Conservation (phyloP, 1,140 invertebrate genomes). For the Rhopalosiphum maidis region DNA sequence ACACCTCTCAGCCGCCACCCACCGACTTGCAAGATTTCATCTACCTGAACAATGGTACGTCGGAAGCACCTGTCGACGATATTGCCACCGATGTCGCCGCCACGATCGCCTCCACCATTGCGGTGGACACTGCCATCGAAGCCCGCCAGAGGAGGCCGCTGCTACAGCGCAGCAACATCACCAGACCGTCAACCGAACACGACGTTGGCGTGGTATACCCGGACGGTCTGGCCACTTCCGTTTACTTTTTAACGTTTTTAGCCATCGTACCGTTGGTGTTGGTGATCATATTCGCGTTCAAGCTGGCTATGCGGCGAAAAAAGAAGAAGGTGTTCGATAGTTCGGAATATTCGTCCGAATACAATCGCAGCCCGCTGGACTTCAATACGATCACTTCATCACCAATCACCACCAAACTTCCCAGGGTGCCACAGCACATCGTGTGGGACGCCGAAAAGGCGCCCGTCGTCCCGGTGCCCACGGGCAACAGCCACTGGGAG, state of each 20-base stretch:
- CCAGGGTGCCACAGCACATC: slow-evolving; percentile 66
- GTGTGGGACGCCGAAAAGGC: slow-evolving; percentile 60
- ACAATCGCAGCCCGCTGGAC: slow-evolving; percentile 66
- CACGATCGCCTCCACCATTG: background rate
- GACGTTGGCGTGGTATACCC: slow-evolving; percentile 59
- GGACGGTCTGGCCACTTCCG: slow-evolving; percentile 65
- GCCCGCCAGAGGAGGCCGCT: background rate
- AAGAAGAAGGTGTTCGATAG: slow-evolving; percentile 68
- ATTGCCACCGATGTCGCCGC: background rate
- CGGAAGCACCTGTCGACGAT: background rate
- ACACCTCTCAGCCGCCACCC: background rate
- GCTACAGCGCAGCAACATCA: background rate
- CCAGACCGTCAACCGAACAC: background rate
- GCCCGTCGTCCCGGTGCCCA: slow-evolving; percentile 66
- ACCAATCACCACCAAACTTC: slow-evolving; percentile 66
- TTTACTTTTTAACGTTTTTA: slow-evolving; percentile 68
- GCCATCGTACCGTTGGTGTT: slow-evolving; percentile 69
- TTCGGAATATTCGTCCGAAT: slow-evolving; percentile 68
- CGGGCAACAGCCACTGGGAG: slow-evolving; percentile 71
- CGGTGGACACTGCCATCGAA: background rate
- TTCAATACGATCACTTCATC: slow-evolving; percentile 64
- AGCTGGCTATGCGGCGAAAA: slow-evolving; percentile 66
- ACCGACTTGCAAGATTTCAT: slow-evolving; percentile 44
- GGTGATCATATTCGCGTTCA: slow-evolving; percentile 66
- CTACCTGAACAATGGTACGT: slow-evolving; percentile 16